phyloP scores from a whole-genome alignment of 2,888 invertebrate genomes.

The Campaea margaritaria region DNA sequence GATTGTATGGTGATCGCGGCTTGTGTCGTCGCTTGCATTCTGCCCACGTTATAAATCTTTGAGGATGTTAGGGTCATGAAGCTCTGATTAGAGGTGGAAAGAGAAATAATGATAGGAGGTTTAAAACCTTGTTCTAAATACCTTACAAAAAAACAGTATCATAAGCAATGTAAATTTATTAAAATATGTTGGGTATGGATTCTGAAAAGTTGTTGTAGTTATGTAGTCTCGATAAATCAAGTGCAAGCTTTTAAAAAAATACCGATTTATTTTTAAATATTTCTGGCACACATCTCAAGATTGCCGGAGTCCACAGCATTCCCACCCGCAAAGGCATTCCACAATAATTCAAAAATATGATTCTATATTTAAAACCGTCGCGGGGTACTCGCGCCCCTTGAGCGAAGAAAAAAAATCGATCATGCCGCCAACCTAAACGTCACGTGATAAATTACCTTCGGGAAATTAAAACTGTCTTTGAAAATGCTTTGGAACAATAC shows the following conservation, averaged over 20 bases:
- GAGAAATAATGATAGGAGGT: too few relatives aligned
- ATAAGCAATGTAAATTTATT: too few relatives aligned
- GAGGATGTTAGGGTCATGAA: neutral
- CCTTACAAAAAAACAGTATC: too few relatives aligned
- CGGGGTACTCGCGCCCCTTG: conserved; percentile 73
- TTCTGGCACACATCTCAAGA: conserved; percentile 31
- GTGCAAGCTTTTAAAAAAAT: neutral
- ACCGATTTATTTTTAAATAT: neutral
- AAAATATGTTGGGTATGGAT: too few relatives aligned
- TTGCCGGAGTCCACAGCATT: conserved; percentile 42
- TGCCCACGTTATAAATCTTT: conserved; percentile 30
- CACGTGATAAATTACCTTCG: conserved; percentile 84
- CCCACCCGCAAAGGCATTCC: conserved; percentile 80
- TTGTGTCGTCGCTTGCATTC: conserved; percentile 37
- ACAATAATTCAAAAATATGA: conserved; percentile 63
- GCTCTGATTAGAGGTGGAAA: conserved; percentile 9
- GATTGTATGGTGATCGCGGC: conserved; percentile 79
- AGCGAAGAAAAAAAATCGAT: conserved; percentile 65
- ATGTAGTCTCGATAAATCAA: neutral
- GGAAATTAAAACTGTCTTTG: conserved; percentile 84
- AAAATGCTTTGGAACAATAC: conserved; percentile 74
- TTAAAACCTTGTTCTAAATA: too few relatives aligned
- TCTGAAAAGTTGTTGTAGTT: too few relatives aligned
- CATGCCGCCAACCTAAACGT: conserved; percentile 45
- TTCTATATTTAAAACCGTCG: conserved; percentile 79